Percentiles rank a stretch among this genome's conserved stretches.
Conservation (phyloP, 2,888 invertebrate genomes). For the Plagiodera versicolora region DNA sequence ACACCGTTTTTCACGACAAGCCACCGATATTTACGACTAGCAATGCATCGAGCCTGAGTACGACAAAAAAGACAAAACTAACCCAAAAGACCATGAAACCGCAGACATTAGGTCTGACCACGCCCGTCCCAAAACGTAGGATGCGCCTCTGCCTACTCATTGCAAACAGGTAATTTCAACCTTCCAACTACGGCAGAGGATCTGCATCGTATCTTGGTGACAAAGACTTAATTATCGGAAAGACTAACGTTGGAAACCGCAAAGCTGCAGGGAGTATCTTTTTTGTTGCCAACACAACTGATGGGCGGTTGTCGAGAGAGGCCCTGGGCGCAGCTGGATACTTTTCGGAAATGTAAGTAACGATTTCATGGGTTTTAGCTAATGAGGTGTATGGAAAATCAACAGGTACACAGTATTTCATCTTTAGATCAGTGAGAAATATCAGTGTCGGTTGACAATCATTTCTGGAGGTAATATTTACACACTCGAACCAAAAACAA, state of each 20-base stretch:
- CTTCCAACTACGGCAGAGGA: background rate
- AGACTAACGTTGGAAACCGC: background rate
- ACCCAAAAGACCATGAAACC: too few species aligned
- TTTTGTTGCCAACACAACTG: constrained; percentile 18
- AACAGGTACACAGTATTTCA: constrained; percentile 14
- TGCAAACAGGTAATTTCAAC: background rate
- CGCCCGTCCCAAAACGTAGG: too few species aligned
- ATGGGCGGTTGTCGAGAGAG: constrained; percentile 20
- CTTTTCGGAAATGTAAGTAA: constrained; percentile 13
- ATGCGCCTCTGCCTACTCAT: background rate
- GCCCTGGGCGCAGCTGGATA: constrained; percentile 24
- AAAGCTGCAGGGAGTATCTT: constrained; percentile 5
- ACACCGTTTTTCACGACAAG: too few species aligned
- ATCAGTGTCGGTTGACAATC: too few species aligned
- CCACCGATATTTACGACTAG: too few species aligned
- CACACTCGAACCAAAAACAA: too few species aligned
- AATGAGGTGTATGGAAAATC: constrained; percentile 15
- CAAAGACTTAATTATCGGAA: background rate
- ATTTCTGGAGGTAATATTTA: too few species aligned
- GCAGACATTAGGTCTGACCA: too few species aligned
- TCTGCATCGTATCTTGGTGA: background rate
- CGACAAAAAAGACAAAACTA: too few species aligned
- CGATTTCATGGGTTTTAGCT: constrained; percentile 24
- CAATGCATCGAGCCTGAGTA: too few species aligned
- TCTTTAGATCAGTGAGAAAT: too few species aligned